Evolutionary conservation across 2,797 vertebrate genomes (phyloP).

Genomic region (Anguilla pacifica): DNA sequence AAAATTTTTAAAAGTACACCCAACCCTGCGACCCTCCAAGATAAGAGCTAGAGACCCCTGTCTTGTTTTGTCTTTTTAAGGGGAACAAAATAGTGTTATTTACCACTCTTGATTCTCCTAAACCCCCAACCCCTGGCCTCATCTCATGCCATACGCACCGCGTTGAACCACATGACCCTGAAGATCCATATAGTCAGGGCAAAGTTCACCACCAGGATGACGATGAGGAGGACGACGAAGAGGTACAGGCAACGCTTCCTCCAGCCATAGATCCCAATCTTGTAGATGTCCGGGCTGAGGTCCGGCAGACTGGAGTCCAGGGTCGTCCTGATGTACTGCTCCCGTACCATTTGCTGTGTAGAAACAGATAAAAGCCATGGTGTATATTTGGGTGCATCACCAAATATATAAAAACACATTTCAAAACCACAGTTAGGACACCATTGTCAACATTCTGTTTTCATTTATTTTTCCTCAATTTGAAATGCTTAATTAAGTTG

Average conservation of each 20-base stretch:
- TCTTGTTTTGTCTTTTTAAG: too few species aligned
- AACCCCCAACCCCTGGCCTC: background rate
- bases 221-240: slow-evolving; percentile 82
- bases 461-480: too few species aligned
- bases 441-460: too few species aligned
- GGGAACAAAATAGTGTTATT: background rate
- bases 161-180: slow-evolving; percentile 87
- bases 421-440: background rate
- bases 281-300: slow-evolving; percentile 76
- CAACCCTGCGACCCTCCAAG: too few species aligned
- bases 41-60: too few species aligned
- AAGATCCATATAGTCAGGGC: slow-evolving; percentile 87
- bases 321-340: slow-evolving; percentile 74
- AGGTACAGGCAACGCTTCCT: slow-evolving; percentile 83
- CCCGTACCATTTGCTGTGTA: slow-evolving; percentile 77
- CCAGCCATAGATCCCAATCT: slow-evolving; percentile 85
- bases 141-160: slow-evolving; percentile 69
- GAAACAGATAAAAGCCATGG: background rate
- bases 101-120: background rate
- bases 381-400: slow-evolving; percentile 1
- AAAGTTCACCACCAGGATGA: slow-evolving; percentile 83
- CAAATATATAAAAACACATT: background rate
- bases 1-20: too few species aligned
- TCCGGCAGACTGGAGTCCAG: slow-evolving; percentile 63
- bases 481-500: too few species aligned